A percentile compares a stretch with the other conserved stretches of the same genome.
Conservation (phyloP, 2,113 vertebrate genomes). For the Oryzias curvinotus region DNA sequence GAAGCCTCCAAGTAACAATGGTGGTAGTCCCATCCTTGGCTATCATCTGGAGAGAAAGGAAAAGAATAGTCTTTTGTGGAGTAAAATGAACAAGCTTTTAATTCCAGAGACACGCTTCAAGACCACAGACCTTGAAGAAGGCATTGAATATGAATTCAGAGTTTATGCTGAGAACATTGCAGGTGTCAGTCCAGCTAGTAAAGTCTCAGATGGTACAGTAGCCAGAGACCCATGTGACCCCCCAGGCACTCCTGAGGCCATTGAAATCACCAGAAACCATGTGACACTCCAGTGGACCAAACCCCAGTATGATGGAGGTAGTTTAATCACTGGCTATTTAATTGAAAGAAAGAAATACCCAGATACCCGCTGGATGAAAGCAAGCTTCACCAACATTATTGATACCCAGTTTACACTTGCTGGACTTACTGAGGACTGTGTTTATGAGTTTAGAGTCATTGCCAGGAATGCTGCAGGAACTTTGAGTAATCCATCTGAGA, state of each 20-base stretch:
- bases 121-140: slow-evolving; percentile 93
- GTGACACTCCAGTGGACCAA: slow-evolving; percentile 92
- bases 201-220: slow-evolving; percentile 88
- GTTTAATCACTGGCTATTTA: slow-evolving; percentile 91
- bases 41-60: slow-evolving; percentile 98
- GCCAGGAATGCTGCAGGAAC: slow-evolving; percentile 93
- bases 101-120: slow-evolving; percentile 91
- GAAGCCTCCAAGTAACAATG: slow-evolving; percentile 91
- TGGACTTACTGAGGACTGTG: slow-evolving; percentile 88
- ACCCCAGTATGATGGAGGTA: slow-evolving; percentile 95
- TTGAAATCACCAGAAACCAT: slow-evolving; percentile 91
- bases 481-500: slow-evolving; percentile 89
- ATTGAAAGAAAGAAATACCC: slow-evolving; percentile 93
- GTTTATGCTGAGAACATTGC: slow-evolving; percentile 97
- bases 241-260: slow-evolving; percentile 90
- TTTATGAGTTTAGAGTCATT: slow-evolving; percentile 95
- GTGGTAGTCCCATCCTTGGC: slow-evolving; percentile 90
- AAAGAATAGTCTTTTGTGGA: slow-evolving; percentile 96
- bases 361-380: slow-evolving; percentile 97
- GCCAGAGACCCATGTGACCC: slow-evolving; percentile 96
- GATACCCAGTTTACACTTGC: slow-evolving; percentile 90
- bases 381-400: slow-evolving; percentile 93
- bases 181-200: slow-evolving; percentile 90
- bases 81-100: slow-evolving; percentile 89
- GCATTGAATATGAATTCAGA: slow-evolving; percentile 96